phyloP scores from a whole-genome alignment of 2,888 invertebrate species.

The Lycocerus yunnanus region DNA sequence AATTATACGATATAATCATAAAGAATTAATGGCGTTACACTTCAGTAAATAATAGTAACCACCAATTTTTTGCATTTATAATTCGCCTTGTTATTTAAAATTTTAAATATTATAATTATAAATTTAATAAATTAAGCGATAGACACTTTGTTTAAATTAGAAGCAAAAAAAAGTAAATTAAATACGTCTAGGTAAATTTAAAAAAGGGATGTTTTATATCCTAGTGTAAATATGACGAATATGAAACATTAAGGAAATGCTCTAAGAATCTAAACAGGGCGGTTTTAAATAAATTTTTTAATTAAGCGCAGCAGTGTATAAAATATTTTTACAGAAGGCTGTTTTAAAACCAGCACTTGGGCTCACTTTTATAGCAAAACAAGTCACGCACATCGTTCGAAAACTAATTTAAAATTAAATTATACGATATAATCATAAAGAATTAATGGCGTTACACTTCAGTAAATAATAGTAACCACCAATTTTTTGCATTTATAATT shows the following conservation, averaged over 20 bases:
- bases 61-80: conserved; percentile 4
- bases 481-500: conserved; percentile 5
- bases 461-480: conserved; percentile 7
- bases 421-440: conserved; percentile 11
- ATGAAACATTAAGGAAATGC: conserved; percentile 25
- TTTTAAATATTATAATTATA: neutral
- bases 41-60: conserved; percentile 10
- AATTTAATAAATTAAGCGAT: neutral
- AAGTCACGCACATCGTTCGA: conserved; percentile 11
- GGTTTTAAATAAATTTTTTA: conserved; percentile 16
- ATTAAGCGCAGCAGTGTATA: neutral
- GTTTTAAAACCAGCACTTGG: conserved; percentile 3
- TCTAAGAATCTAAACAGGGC: conserved; percentile 35
- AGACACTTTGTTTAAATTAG: neutral
- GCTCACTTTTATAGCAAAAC: conserved; percentile 1
- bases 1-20: conserved; percentile 13
- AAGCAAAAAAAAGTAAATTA: neutral
- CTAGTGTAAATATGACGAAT: conserved; percentile 37
- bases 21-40: conserved; percentile 16
- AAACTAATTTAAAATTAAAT: conserved; percentile 19
- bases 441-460: conserved; percentile 18
- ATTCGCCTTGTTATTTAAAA: neutral
- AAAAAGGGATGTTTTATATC: conserved; percentile 16
- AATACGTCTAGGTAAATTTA: neutral
- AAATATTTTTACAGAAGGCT: neutral